phyloP scores from a whole-genome alignment of 2,113 vertebrate genomes.

The Seriola aureovittata region DNA sequence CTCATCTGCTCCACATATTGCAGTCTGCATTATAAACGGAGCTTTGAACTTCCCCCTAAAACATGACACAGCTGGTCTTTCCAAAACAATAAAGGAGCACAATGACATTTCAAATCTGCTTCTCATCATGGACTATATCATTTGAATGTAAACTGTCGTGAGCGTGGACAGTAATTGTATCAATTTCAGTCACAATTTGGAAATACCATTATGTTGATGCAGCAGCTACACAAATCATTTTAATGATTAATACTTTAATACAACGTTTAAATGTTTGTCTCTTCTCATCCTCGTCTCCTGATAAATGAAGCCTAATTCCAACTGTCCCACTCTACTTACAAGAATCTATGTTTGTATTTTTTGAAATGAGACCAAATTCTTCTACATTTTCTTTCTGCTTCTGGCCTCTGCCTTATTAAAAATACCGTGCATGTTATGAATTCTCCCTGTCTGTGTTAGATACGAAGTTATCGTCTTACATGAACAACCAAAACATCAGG shows the following conservation, averaged over 20 bases:
- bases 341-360: background rate
- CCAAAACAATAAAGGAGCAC: conserved; percentile 43
- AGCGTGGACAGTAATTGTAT: background rate
- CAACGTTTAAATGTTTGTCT: background rate
- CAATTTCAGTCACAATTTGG: background rate
- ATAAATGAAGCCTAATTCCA: background rate
- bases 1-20: conserved; percentile 52
- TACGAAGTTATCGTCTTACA: conserved; percentile 38
- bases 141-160: background rate
- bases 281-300: background rate
- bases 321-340: background rate
- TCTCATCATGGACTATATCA: background rate
- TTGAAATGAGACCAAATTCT: background rate
- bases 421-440: background rate
- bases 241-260: background rate
- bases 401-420: background rate
- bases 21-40: conserved; percentile 40
- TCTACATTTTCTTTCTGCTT: background rate
- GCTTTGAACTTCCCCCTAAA: conserved; percentile 55
- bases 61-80: conserved; percentile 43
- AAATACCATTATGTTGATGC: background rate
- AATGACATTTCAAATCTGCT: conserved; percentile 22
- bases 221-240: background rate
- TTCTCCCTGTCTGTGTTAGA: background rate
- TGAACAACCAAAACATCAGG: conserved; percentile 3